These are phyloP conservation scores for Drosophila repletoides DNA, from an alignment of 1,140 invertebrate species.

Conservation along the genomic window DNA sequence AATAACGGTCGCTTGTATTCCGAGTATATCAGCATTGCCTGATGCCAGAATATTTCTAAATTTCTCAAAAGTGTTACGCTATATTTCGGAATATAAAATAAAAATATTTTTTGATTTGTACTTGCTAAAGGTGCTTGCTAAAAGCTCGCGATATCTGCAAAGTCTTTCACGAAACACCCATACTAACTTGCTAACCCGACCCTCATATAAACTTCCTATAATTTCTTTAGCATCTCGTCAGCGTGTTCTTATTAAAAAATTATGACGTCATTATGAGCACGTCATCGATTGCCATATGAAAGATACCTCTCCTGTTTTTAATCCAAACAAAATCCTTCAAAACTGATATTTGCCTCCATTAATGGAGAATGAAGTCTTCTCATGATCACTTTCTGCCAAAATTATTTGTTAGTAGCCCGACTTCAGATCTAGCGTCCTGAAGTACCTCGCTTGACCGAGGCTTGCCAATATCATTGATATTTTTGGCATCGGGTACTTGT, in stretches of 20 bases:
- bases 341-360: not conserved
- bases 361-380: not conserved
- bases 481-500: not conserved
- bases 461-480: not conserved
- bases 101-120: not conserved
- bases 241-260: not conserved
- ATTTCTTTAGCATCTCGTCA: not conserved
- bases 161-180: not conserved
- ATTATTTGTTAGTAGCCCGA: not conserved
- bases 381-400: not conserved
- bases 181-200: constrained; percentile 1
- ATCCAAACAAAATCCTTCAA: not conserved
- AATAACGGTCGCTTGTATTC: not conserved
- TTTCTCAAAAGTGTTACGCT: not conserved
- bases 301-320: not conserved
- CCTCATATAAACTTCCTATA: not conserved
- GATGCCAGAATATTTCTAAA: not conserved
- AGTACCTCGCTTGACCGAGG: not conserved
- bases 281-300: not conserved
- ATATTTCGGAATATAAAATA: not conserved
- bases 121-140: not conserved
- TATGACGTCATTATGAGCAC: not conserved
- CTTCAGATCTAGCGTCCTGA: not conserved
- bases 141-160: not conserved
- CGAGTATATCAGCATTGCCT: not conserved